Evolutionary conservation across 2,113 vertebrate genomes (phyloP).

Genomic region (Mola mola): DNA sequence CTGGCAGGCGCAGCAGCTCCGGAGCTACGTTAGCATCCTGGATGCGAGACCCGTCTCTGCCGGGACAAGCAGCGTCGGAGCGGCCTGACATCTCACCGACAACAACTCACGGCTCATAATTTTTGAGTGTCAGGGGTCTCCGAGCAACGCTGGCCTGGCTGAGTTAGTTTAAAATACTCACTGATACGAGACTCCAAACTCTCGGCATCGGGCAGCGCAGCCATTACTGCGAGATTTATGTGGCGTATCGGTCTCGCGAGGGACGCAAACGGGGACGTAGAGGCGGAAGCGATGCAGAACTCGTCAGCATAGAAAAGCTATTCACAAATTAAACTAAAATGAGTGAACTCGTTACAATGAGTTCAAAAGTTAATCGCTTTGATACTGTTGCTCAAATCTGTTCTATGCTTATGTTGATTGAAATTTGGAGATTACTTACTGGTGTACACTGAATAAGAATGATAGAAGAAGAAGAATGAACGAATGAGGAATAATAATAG

Average conservation of each 20-base stretch:
- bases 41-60: slow-evolving; percentile 15
- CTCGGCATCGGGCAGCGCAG: slow-evolving; percentile 89
- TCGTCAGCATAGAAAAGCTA: neutral
- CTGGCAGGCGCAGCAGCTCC: slow-evolving; percentile 55
- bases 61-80: neutral
- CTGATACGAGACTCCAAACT: slow-evolving; percentile 95
- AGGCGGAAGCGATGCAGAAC: neutral
- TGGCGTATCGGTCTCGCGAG: slow-evolving; percentile 59
- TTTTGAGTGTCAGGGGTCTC: fast-evolving
- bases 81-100: neutral
- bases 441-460: too few relatives aligned
- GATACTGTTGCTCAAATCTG: too few relatives aligned
- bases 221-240: slow-evolving; percentile 83
- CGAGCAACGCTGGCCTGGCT: neutral
- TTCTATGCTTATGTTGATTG: too few relatives aligned
- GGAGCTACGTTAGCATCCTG: slow-evolving; percentile 67
- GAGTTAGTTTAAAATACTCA: slow-evolving; percentile 84
- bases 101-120: fast-evolving
- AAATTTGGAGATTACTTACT: too few relatives aligned
- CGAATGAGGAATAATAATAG: too few relatives aligned
- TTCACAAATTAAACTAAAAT: too few relatives aligned
- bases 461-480: too few relatives aligned
- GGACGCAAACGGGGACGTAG: slow-evolving; percentile 13
- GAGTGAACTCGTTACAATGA: too few relatives aligned
- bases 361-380: too few relatives aligned